These are phyloP conservation scores for Crocidura indochinensis DNA, from an alignment of 2,797 vertebrate genomes.

Conservation along the genomic window DNA sequence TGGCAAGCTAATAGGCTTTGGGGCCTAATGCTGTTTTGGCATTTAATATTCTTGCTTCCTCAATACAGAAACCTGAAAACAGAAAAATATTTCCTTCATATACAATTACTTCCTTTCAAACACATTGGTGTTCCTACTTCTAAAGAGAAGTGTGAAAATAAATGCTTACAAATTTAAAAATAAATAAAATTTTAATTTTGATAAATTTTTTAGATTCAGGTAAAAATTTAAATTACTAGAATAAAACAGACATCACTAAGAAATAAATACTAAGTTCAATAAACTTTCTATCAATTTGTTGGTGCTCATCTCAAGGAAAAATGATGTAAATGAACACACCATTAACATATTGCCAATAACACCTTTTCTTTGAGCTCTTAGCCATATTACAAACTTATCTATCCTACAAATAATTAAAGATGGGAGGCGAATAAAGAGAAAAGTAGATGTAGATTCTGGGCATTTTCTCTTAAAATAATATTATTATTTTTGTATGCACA, in stretches of 20 bases:
- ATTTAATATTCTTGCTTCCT: constrained; percentile 70
- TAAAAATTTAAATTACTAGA: not conserved
- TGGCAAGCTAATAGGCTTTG: constrained; percentile 72
- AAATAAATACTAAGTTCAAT: constrained; percentile 48
- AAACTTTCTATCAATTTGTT: constrained; percentile 44
- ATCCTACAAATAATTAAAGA: constrained; percentile 79
- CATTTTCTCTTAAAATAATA: constrained; percentile 57
- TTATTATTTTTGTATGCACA: constrained; percentile 63
- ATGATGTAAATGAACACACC: constrained; percentile 60
- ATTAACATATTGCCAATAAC: constrained; percentile 69
- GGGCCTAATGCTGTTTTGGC: constrained; percentile 64
- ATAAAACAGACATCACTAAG: constrained; percentile 54
- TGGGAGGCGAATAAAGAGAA: constrained; percentile 72
- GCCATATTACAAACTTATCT: constrained; percentile 74
- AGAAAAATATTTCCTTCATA: constrained; percentile 34
- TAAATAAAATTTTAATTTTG: not conserved
- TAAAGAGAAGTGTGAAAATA: constrained; percentile 44
- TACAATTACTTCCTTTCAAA: constrained; percentile 47
- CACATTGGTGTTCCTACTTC: not conserved
- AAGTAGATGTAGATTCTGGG: constrained; percentile 72
- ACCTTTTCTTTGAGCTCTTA: constrained; percentile 71
- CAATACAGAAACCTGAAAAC: constrained; percentile 64
- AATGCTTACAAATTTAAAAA: not conserved
- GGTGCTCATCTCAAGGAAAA: constrained; percentile 51
- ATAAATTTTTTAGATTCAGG: not conserved